phyloP scores from a whole-genome alignment of 2,888 invertebrate genomes.

The Aquatica leii region DNA sequence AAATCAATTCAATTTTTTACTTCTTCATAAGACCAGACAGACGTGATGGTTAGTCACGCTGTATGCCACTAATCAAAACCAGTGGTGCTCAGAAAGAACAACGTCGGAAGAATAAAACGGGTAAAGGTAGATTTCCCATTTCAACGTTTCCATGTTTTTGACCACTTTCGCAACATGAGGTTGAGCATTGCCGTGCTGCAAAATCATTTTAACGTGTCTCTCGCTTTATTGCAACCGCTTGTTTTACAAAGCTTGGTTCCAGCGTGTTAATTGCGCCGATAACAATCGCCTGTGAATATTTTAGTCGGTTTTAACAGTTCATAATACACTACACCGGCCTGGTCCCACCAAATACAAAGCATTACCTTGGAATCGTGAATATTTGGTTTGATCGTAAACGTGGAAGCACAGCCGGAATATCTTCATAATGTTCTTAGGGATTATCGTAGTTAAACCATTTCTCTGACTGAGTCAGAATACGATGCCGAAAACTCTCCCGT shows the following conservation, averaged over 20 bases:
- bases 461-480: neutral
- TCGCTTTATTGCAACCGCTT: neutral
- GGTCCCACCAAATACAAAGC: slow-evolving; percentile 7
- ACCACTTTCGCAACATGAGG: too few species aligned
- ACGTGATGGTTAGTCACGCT: too few species aligned
- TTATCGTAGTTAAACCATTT: neutral
- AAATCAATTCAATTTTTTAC: too few species aligned
- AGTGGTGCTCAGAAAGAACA: too few species aligned
- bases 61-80: too few species aligned
- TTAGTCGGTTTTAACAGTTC: neutral
- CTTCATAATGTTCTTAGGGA: neutral
- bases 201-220: neutral
- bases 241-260: neutral
- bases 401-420: neutral
- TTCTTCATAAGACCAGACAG: too few species aligned
- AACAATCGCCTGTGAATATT: neutral
- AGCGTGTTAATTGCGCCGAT: neutral
- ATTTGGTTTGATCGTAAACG: neutral
- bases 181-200: neutral
- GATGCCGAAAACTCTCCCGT: neutral
- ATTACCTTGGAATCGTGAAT: neutral
- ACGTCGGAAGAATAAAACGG: too few species aligned
- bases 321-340: neutral
- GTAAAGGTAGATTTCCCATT: too few species aligned
- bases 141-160: too few species aligned